These are phyloP conservation scores for Tarsius wallacei DNA, from an alignment of 2,797 vertebrate species.

Conservation along the genomic window DNA sequence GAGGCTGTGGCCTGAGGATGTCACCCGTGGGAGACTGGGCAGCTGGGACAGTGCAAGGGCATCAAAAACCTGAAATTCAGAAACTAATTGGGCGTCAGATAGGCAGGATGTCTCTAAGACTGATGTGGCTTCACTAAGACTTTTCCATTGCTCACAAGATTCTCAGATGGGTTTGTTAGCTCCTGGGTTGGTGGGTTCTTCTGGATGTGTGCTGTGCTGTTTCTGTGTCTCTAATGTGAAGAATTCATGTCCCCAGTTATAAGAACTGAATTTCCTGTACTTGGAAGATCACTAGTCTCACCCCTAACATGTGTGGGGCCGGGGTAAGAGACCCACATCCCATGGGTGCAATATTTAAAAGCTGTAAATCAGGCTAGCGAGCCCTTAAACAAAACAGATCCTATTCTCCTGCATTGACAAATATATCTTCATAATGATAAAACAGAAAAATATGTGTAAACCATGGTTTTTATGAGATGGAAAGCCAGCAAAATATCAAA, in stretches of 20 bases:
- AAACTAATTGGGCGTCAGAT: background rate
- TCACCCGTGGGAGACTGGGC: background rate
- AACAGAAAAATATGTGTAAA: slow-evolving; percentile 28
- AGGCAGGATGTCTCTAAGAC: background rate
- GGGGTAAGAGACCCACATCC: background rate
- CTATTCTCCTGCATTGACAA: background rate
- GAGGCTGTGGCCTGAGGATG: background rate
- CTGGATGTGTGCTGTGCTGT: background rate
- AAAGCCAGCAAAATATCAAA: slow-evolving; percentile 19
- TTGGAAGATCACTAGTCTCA: accelerated
- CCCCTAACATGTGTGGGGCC: accelerated
- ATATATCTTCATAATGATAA: background rate
- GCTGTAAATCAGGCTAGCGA: background rate
- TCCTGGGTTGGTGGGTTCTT: background rate
- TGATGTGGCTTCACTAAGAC: background rate
- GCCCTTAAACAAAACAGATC: background rate
- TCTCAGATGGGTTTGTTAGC: background rate
- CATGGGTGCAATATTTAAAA: background rate
- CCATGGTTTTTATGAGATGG: slow-evolving; percentile 2
- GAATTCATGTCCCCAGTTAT: background rate
- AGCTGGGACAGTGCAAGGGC: background rate
- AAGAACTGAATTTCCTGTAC: background rate
- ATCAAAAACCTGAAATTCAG: background rate
- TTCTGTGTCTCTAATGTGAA: background rate
- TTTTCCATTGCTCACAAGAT: background rate